A percentile compares a stretch with the other conserved stretches of the same genome.
These are phyloP conservation scores for Caenorhabditis uteleia DNA, from an alignment of 2,888 invertebrate genomes.

Conservation along the genomic window DNA sequence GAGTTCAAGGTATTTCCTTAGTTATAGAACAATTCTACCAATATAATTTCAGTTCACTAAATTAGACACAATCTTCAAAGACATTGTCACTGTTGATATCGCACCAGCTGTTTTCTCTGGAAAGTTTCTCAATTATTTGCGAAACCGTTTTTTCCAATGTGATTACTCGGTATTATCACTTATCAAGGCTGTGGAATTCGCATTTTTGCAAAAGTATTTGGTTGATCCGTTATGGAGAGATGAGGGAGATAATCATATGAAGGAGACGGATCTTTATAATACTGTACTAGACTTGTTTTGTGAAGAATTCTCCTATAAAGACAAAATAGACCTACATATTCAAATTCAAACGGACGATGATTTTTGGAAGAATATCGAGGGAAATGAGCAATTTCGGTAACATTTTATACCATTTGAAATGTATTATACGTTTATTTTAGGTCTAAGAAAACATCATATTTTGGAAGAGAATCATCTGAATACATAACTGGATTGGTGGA, in stretches of 20 bases:
- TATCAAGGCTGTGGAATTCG: slow-evolving; percentile 15
- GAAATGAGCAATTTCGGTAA: slow-evolving; percentile 3
- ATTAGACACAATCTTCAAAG: slow-evolving; percentile 17
- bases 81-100: slow-evolving; percentile 15
- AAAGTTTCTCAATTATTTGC: slow-evolving; percentile 8
- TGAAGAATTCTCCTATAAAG: background rate
- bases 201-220: slow-evolving; percentile 25
- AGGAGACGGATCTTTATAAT: too few species aligned
- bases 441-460: too few species aligned
- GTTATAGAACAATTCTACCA: background rate
- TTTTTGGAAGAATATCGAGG: slow-evolving; percentile 13
- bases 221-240: slow-evolving; percentile 21
- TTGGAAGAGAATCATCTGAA: too few species aligned
- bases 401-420: background rate
- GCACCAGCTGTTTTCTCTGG: slow-evolving; percentile 26
- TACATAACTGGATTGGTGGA: too few species aligned
- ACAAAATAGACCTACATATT: slow-evolving; percentile 8
- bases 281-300: too few species aligned
- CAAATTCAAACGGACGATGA: slow-evolving; percentile 21
- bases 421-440: background rate
- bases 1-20: slow-evolving; percentile 13
- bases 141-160: slow-evolving; percentile 16
- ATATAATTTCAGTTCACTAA: slow-evolving; percentile 17
- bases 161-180: slow-evolving; percentile 25
- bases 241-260: too few species aligned